Evolutionary conservation across 1,140 invertebrate genomes (phyloP), one percentile per base, ranked within the genome.

Genomic region (Anagrus nilaparvatae): DNA sequence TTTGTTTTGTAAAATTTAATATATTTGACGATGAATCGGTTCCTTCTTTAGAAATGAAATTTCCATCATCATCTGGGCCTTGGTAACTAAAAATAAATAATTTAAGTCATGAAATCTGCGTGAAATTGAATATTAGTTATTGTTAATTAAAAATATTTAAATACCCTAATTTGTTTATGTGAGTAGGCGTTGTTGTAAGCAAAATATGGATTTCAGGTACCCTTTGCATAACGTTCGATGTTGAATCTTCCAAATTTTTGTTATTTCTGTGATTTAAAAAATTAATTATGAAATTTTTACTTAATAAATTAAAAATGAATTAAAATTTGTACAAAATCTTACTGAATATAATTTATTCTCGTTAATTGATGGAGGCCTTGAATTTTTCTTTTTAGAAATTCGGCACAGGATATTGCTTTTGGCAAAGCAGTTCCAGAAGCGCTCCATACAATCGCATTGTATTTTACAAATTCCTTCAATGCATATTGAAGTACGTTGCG

Each of bases 371-470:
- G 74, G 16, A 83, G 62, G 5, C 71, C 66, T 47, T 74, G 73
- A 48, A 77, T 68, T 52, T 74, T 77, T 49, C 79, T 71, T 65
- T 94, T 94, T 55, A 90, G 76, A 24, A 92, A 81, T 74, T 94
- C 88, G 4, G 79, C 86, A 72, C 87, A 92, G 7, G 81, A 79
- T 43, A 93, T 82, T 5, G 81, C 75, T 70, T 91, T 91, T 8
- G 73, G 71, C 18, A 89, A 77, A 8, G 78, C 81, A 7, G 79
- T 72, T 8, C 87, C 88, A 49, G 65, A 72, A 1, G 79, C 84
- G 43, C 71, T 79, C 82, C 85, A 87, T 2, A 89, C 72, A 13
- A 88, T 62, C 36, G 66, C 63, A 32, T 75, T 62, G 45, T 77
- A 72, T 35, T 76, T 70, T 50, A 80, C 66, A 35, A 88, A 74